Conservation (phyloP, 2,888 invertebrate species). For the Schizaphis graminum region DNA sequence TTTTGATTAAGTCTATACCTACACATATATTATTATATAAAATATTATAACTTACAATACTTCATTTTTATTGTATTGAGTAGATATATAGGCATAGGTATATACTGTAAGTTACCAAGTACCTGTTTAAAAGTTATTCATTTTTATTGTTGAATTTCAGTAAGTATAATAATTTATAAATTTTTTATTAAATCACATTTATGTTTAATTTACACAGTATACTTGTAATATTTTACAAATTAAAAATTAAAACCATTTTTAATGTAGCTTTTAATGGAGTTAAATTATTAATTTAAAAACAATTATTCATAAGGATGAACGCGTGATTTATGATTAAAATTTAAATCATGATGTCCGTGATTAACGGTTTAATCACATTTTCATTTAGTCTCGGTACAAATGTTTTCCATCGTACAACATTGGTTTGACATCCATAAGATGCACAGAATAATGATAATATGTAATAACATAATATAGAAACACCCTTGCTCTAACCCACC, state of each 20-base stretch:
- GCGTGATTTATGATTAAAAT: background rate
- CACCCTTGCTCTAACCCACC: background rate
- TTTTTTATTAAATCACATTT: background rate
- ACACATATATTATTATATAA: background rate
- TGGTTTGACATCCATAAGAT: background rate
- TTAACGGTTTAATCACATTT: background rate
- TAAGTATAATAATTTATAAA: background rate
- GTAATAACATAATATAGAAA: background rate
- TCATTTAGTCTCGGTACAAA: background rate
- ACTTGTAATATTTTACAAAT: background rate
- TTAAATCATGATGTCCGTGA: background rate
- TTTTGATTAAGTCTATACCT: background rate
- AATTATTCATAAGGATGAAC: background rate
- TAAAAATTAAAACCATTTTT: background rate
- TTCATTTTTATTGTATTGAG: background rate
- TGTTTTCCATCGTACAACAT: background rate
- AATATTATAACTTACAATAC: background rate
- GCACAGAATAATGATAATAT: background rate
- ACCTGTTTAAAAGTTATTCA: background rate
- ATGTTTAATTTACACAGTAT: background rate
- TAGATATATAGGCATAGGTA: background rate
- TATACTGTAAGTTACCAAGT: background rate
- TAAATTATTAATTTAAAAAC: background rate
- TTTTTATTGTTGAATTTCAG: background rate
- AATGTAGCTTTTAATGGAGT: background rate